These are phyloP conservation scores for Drosophila auraria DNA, from an alignment of 1,140 invertebrate species.

Conservation along the genomic window DNA sequence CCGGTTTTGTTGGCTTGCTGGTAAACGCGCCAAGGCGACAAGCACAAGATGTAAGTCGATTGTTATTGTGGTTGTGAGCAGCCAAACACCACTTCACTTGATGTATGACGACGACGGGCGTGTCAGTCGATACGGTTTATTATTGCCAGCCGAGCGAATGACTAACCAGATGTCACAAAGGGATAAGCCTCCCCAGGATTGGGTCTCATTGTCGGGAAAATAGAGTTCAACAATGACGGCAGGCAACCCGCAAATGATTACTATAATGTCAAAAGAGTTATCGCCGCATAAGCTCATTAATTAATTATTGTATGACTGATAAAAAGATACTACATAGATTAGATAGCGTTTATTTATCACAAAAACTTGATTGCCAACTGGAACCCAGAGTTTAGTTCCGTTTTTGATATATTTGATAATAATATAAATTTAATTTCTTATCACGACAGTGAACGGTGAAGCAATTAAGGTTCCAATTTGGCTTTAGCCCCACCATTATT, in stretches of 20 bases:
- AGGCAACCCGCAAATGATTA: constrained; percentile 1
- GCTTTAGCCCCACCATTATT: constrained; percentile 40
- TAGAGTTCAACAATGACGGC: constrained; percentile 9
- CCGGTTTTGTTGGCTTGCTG: constrained; percentile 22
- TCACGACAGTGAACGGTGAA: too few species aligned
- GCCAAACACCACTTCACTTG: constrained; percentile 75
- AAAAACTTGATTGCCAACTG: not conserved
- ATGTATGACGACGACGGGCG: constrained; percentile 46
- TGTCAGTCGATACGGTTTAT: constrained; percentile 71
- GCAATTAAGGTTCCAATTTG: not conserved
- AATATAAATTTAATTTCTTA: not conserved
- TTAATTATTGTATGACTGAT: constrained; percentile 3
- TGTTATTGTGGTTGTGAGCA: constrained; percentile 63
- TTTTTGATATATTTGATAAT: not conserved
- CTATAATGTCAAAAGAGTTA: not conserved
- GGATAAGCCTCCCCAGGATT: not conserved
- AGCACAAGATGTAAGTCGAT: constrained; percentile 61
- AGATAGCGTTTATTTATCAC: constrained; percentile 13
- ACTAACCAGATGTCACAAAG: constrained; percentile 31
- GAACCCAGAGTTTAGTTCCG: too few species aligned
- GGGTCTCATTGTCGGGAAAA: constrained; percentile 9
- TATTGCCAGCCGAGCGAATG: constrained; percentile 68
- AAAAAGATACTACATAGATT: constrained; percentile 6
- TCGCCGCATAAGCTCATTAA: not conserved
- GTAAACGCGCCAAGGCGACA: constrained; percentile 26